Evolutionary conservation across 2,888 invertebrate genomes (phyloP), one percentile per base, ranked within the genome.

Genomic region (Chrysomela aeneicollis): DNA sequence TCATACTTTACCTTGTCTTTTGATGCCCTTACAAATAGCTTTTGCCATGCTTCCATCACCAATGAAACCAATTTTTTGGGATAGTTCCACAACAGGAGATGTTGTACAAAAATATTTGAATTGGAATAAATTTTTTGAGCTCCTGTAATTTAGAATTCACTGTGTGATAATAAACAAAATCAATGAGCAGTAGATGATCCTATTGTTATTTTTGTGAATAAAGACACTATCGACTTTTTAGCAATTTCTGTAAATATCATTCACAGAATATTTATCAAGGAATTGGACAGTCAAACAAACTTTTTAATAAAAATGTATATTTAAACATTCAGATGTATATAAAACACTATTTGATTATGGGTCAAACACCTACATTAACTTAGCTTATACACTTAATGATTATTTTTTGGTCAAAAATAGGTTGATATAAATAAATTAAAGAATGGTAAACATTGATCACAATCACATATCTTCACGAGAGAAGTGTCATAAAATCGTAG

Each of bases 11-110:
- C 92, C 90, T 80, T 88, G 88, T 68, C 85, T 85, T 47, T 94
- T 82, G 60, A 95, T 87, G 59, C 92, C 92, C 71, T 87, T 86
- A 4, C 89, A 89, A 73, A 95, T 91, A 10, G 94, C 92, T 79
- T 88, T 89, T 0, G 95, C 93, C 95, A 96, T 96, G 79, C 93
- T 94, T 50, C 96, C 96, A 67, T 92, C 94, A 2, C 95, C 95
- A 77, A 96, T 90, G 81, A 96, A 95, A 54, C 94, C 94, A 72
- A 93, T 83, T 75, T 85, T 86, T 66, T 85, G 64, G 4, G 74
- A 59, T 21, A 79, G 69, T 72, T 76, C 26, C 12, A 46, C 77
- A 18, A 59, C 19, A 37, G 67, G 53, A 21, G 64, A 2, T 32
- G 30, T 47, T 19, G 65, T 64, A 47, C 64, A 59, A 61, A 61